Percentiles rank a stretch among this genome's conserved stretches.
Evolutionary conservation across 2,888 invertebrate genomes (phyloP).

Genomic region (Drosophila paracracens): DNA sequence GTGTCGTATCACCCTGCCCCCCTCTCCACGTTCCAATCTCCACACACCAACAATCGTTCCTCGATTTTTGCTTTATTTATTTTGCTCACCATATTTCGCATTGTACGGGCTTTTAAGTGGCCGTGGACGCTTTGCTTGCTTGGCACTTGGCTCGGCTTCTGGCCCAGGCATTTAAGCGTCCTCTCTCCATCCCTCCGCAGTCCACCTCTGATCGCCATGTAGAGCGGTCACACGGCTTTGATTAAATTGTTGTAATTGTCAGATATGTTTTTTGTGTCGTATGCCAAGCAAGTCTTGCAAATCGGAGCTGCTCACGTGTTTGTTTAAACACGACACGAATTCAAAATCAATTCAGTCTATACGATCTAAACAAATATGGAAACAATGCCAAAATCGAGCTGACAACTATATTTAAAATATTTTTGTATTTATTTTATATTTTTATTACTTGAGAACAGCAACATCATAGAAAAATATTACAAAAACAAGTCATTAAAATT

Average conservation of each 20-base stretch:
- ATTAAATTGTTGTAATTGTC: slow-evolving; percentile 53
- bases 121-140: slow-evolving; percentile 41
- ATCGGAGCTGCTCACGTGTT: slow-evolving; percentile 29
- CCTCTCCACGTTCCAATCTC: no score
- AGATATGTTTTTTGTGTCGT: slow-evolving; percentile 9
- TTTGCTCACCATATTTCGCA: slow-evolving; percentile 33
- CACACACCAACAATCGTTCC: not conserved
- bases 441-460: not conserved
- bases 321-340: slow-evolving; percentile 20
- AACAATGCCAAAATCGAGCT: not conserved
- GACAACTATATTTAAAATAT: slow-evolving; percentile 2
- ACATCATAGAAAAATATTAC: not conserved
- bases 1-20: not conserved
- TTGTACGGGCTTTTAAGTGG: slow-evolving; percentile 39
- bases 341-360: slow-evolving; percentile 9
- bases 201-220: not conserved
- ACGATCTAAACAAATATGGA: not conserved
- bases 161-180: slow-evolving; percentile 22
- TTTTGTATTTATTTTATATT: not conserved
- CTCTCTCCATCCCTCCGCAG: not conserved
- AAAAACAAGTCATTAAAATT: not conserved
- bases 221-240: slow-evolving; percentile 41
- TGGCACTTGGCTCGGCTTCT: slow-evolving; percentile 48
- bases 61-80: slow-evolving; percentile 24
- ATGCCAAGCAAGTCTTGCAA: not conserved